Base-by-base conservation (phyloP, 1,140 invertebrate genomes). In the Magallana ariakensis region DNA sequence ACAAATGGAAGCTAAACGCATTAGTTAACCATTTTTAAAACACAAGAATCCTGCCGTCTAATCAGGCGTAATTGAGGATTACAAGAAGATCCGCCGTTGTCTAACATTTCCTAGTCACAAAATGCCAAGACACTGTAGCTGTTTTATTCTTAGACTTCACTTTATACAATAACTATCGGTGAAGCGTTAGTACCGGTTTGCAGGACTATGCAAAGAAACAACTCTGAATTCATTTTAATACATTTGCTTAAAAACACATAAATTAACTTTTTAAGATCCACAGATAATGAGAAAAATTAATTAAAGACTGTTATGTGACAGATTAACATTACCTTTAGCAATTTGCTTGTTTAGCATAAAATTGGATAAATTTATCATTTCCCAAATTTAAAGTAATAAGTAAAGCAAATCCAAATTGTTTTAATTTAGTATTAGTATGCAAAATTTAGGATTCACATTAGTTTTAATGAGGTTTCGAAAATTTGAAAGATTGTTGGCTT, bases 191-290 rank as follows among this genome's bases (percentile, higher is more conserved):
- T 13, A 75, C 66, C 22, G 22, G 22, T 22, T 26, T 75, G 66
- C 66, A 33, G 66, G 66, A 75, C 66, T 75, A 26, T 75, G 66
- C 66, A 75, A 19, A 46, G 33, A 75, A 75, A 11, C 22, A 33
- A 26, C 66, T 26, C 33, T 75, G 66, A 75, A 75, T 75, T 75
- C 66, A 75, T 75, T 75, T 75, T 75, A 75, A 75, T 75, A 75
- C 66, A 75, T 75, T 75, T 75, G 66, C 66, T 75, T 75, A 75
- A 16, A 75, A 75, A 33, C 66, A 75, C 66, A 75, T 75, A 75
- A 19, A 75, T 75, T 75, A 75, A 75, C 66, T 75, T 75, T 75
- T 75, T 4, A 46, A 75, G 66, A 75, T 75, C 66, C 66, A 7
- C 15, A 60, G 33, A 16, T 60, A 60, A n/a, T 5, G 15, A 11